These are phyloP conservation scores for Castor canadensis DNA, from an alignment of 2,113 vertebrate species.

Conservation along the genomic window DNA sequence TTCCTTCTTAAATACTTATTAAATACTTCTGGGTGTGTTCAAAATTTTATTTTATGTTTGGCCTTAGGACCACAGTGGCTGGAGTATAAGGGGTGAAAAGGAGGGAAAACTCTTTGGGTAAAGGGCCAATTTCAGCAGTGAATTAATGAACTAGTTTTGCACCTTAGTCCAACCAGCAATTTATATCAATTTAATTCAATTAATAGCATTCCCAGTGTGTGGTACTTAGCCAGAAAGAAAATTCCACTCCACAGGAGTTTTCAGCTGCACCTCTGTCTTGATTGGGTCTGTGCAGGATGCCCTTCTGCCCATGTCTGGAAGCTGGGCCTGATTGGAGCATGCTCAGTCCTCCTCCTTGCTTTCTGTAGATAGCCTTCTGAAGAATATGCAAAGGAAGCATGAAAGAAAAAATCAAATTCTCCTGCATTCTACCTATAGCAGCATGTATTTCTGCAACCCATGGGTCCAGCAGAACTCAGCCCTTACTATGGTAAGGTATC, in stretches of 20 bases:
- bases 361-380: background rate
- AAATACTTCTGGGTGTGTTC: slow-evolving; percentile 46
- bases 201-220: background rate
- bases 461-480: background rate
- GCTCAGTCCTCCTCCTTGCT: background rate
- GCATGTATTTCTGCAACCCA: background rate
- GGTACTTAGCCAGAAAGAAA: slow-evolving; percentile 44
- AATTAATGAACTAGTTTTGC: slow-evolving; percentile 65
- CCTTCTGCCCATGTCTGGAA: background rate
- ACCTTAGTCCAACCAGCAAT: slow-evolving; percentile 46
- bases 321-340: background rate
- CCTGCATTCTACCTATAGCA: too few species aligned
- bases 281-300: background rate
- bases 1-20: slow-evolving; percentile 17
- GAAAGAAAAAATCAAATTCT: background rate
- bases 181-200: slow-evolving; percentile 64
- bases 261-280: background rate
- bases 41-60: slow-evolving; percentile 45
- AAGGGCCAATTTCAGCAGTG: slow-evolving; percentile 39
- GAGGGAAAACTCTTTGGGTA: slow-evolving; percentile 53
- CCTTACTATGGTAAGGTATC: background rate
- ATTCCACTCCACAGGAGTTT: background rate
- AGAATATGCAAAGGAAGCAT: background rate
- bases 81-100: slow-evolving; percentile 47
- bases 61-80: background rate